Percentiles rank a stretch among this genome's conserved stretches.
These are phyloP conservation scores for Okamejei kenojei DNA, from an alignment of 2,797 vertebrate species.

Conservation along the genomic window DNA sequence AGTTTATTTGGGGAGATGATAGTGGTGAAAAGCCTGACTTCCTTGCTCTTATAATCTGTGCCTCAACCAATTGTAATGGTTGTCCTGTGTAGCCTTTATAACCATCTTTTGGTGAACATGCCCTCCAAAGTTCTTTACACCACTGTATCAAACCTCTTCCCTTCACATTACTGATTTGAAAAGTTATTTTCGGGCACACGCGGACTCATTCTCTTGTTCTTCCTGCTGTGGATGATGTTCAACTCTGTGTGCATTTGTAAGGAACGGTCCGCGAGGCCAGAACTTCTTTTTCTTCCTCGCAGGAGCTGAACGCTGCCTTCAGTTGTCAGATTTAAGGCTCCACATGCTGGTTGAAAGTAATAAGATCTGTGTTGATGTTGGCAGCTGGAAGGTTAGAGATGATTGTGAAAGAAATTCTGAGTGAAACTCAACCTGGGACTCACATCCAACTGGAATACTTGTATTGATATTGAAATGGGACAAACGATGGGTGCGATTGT, in stretches of 20 bases:
- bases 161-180: neutral
- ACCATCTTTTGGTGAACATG: too few species aligned
- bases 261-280: neutral
- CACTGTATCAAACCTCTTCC: neutral
- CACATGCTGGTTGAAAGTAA: neutral
- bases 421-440: neutral
- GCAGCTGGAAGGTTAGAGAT: neutral
- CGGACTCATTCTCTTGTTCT: neutral
- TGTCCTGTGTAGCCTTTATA: too few species aligned
- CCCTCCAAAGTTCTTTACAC: too few species aligned
- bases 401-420: constrained; percentile 21
- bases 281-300: neutral
- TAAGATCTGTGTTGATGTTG: constrained; percentile 25
- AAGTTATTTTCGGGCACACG: neutral
- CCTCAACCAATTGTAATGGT: too few species aligned
- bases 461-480: neutral
- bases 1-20: too few species aligned
- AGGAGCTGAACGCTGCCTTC: constrained; percentile 1
- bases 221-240: neutral
- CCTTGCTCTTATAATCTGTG: too few species aligned
- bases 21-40: too few species aligned
- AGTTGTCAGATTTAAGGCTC: neutral
- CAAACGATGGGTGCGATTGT: neutral
- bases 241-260: neutral
- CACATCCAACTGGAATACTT: neutral